Evolutionary conservation across 2,797 vertebrate genomes (phyloP).

Genomic region (Accipiter badius): DNA sequence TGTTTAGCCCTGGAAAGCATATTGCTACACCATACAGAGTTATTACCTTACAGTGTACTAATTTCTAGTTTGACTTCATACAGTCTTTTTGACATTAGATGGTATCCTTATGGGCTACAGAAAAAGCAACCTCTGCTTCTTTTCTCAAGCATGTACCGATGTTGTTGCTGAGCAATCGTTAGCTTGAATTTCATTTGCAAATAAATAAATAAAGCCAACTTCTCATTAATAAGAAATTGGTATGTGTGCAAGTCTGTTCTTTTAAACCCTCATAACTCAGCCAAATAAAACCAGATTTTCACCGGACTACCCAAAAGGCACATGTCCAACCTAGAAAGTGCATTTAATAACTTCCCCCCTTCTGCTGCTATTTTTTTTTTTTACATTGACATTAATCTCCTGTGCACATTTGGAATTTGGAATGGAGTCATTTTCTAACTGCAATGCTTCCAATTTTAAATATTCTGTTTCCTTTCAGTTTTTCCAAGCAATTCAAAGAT

Average conservation of each 20-base stretch:
- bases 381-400: constrained; percentile 67
- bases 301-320: constrained; percentile 3
- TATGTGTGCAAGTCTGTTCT: not conserved
- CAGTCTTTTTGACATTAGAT: not conserved
- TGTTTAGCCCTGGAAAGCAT: not conserved
- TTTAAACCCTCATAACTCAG: constrained; percentile 39
- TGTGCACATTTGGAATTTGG: constrained; percentile 72
- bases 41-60: not conserved
- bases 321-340: constrained; percentile 43
- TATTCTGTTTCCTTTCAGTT: constrained; percentile 74
- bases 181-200: constrained; percentile 9
- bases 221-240: not conserved
- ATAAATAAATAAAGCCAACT: not conserved
- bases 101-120: not conserved
- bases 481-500: constrained; percentile 83
- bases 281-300: constrained; percentile 49
- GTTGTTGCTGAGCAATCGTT: not conserved
- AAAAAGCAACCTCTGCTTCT: not conserved
- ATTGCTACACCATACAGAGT: not conserved
- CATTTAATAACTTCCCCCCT: constrained; percentile 17
- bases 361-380: constrained; percentile 11
- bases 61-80: not conserved
- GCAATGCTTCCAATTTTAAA: constrained; percentile 73
- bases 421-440: constrained; percentile 73
- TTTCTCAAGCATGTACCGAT: not conserved